phyloP scores from a whole-genome alignment of 2,113 vertebrate species.

The Excalfactoria chinensis region DNA sequence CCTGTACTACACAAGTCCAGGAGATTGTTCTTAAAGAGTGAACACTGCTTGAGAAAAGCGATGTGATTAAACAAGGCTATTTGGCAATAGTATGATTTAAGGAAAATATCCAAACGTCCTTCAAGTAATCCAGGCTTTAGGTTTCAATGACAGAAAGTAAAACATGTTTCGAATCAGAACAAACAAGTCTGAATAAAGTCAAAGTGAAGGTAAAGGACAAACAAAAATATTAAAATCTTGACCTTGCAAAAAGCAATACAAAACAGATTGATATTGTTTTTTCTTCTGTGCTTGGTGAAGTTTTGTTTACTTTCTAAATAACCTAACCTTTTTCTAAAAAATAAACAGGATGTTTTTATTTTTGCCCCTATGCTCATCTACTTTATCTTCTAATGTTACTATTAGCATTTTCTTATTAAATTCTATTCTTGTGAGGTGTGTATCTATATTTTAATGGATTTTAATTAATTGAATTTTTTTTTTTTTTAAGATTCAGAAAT shows the following conservation, averaged over 20 bases:
- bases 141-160: background rate
- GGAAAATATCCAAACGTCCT: background rate
- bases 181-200: background rate
- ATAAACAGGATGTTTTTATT: fast-evolving
- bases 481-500: background rate
- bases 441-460: background rate
- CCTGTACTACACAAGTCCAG: background rate
- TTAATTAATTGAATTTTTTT: too few species aligned
- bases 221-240: background rate
- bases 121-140: background rate
- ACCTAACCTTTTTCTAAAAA: background rate
- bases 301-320: background rate
- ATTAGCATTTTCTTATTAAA: background rate
- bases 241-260: background rate
- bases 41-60: background rate
- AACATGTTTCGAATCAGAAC: background rate
- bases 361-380: background rate
- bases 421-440: background rate
- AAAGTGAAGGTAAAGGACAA: background rate
- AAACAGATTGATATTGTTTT: background rate
- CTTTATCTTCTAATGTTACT: background rate
- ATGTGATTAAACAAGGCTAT: background rate
- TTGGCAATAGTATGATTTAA: background rate
- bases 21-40: background rate
- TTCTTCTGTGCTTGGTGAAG: background rate